These are phyloP conservation scores for Pomacea canaliculata DNA, from an alignment of 2,888 invertebrate species.

Conservation along the genomic window DNA sequence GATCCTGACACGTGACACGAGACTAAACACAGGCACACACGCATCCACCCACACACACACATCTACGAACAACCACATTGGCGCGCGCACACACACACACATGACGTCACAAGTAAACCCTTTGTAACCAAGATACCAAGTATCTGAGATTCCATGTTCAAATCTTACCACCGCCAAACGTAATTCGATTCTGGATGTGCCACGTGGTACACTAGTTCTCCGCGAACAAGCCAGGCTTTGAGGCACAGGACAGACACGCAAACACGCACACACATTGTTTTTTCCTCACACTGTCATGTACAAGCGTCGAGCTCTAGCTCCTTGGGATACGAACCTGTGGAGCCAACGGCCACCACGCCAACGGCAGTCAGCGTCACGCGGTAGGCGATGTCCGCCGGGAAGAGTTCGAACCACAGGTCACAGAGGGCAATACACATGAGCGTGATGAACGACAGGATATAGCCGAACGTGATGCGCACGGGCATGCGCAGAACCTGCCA, in stretches of 20 bases:
- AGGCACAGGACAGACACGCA: too few relatives aligned
- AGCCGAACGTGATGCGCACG: slow-evolving; percentile 90
- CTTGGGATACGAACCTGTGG: slow-evolving; percentile 41
- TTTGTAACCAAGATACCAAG: not conserved
- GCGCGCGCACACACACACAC: not conserved
- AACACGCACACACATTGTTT: too few relatives aligned
- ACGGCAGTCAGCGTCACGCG: slow-evolving; percentile 63
- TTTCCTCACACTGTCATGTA: too few relatives aligned
- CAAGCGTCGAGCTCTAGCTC: too few relatives aligned
- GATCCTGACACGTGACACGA: too few relatives aligned
- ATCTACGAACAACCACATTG: slow-evolving; percentile 1
- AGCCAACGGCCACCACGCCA: slow-evolving; percentile 36
- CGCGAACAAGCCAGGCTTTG: too few relatives aligned
- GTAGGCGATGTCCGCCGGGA: slow-evolving; percentile 84
- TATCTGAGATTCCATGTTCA: too few relatives aligned
- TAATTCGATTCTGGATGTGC: too few relatives aligned
- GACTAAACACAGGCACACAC: too few relatives aligned
- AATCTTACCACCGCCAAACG: too few relatives aligned
- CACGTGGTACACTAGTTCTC: too few relatives aligned
- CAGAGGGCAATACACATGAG: slow-evolving; percentile 86
- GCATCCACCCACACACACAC: not conserved
- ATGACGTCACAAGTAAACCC: not conserved
- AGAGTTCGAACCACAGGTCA: slow-evolving; percentile 88
- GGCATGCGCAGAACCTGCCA: slow-evolving; percentile 79
- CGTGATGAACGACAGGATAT: slow-evolving; percentile 84